Conservation (phyloP, 2,888 invertebrate genomes). For the Elgonia sp. region DNA sequence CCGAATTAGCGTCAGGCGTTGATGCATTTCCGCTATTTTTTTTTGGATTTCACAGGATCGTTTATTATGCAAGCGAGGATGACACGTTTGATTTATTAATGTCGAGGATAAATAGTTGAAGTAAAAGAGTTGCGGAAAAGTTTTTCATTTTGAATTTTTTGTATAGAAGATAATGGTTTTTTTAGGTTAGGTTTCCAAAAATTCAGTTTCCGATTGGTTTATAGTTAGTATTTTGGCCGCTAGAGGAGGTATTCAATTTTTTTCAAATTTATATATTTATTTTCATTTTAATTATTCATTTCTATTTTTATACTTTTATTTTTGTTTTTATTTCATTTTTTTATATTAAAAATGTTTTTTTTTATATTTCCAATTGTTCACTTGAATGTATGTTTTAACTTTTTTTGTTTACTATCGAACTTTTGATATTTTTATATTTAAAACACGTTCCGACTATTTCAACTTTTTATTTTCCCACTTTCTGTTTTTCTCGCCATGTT, state of each 20-base stretch:
- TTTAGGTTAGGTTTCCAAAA: not conserved
- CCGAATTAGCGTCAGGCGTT: not conserved
- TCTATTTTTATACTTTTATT: not conserved
- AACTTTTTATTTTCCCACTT: too few species aligned
- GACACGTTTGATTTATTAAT: not conserved
- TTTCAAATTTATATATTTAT: too few species aligned
- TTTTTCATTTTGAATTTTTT: not conserved
- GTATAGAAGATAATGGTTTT: not conserved
- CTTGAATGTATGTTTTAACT: not conserved
- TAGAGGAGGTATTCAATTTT: too few species aligned
- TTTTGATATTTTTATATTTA: too few species aligned
- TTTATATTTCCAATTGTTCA: too few species aligned
- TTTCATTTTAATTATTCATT: too few species aligned
- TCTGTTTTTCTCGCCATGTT: not conserved
- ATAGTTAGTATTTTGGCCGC: too few species aligned
- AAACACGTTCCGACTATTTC: too few species aligned
- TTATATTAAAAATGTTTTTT: too few species aligned
- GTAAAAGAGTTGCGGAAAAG: not conserved
- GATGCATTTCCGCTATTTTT: conserved; percentile 23
- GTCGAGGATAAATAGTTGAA: not conserved
- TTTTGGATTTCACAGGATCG: not conserved
- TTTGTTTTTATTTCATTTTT: not conserved
- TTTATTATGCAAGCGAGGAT: not conserved
- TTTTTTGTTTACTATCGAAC: not conserved
- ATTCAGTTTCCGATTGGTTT: too few species aligned